These are phyloP conservation scores for Ursus arctos DNA, from an alignment of 2,113 vertebrate species.

Conservation along the genomic window DNA sequence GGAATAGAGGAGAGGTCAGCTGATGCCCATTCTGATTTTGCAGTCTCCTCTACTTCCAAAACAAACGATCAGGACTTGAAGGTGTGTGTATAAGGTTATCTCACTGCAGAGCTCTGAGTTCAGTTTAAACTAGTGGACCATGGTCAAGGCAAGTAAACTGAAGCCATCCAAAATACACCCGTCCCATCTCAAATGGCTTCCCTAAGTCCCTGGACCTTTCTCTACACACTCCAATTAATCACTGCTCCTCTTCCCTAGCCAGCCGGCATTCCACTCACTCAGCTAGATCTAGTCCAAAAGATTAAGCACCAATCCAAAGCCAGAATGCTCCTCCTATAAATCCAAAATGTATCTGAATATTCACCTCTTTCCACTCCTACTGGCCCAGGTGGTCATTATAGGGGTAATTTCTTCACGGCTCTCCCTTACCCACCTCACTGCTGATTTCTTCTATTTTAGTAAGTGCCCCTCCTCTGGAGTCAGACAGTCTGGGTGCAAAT, in stretches of 20 bases:
- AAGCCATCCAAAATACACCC: not conserved
- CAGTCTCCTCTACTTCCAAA: constrained; percentile 29
- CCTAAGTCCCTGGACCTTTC: not conserved
- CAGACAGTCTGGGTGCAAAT: not conserved
- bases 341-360: not conserved
- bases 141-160: not conserved
- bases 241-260: not conserved
- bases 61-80: not conserved
- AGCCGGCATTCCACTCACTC: not conserved
- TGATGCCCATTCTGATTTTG: constrained; percentile 7
- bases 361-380: not conserved
- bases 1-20: not conserved
- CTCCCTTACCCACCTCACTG: not conserved
- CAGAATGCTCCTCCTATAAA: not conserved
- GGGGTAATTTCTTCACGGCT: not conserved
- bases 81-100: not conserved
- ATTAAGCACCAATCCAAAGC: not conserved
- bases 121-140: not conserved
- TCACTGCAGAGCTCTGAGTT: not conserved
- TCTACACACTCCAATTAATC: not conserved
- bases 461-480: not conserved
- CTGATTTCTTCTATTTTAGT: not conserved
- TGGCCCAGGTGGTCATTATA: not conserved
- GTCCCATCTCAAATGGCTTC: not conserved
- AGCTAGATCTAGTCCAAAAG: not conserved